Conservation (phyloP, 2,888 invertebrate species). For the Ptilodon capucinus region DNA sequence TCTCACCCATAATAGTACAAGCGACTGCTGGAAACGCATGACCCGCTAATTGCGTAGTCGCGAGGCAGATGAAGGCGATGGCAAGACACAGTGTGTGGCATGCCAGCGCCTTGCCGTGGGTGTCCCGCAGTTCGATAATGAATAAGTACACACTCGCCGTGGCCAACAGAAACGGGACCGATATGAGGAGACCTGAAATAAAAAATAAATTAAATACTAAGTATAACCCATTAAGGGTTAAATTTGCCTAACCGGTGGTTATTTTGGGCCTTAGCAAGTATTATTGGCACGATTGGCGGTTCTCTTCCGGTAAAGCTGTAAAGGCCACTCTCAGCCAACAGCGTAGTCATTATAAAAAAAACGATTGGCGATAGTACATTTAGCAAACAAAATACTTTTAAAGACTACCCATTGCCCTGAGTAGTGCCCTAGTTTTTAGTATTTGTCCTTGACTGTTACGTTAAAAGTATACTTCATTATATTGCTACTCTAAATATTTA, state of each 20-base stretch:
- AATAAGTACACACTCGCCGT: slow-evolving; percentile 74
- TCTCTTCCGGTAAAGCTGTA: no score
- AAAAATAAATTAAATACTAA: not conserved
- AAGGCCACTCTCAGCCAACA: no score
- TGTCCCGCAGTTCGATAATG: slow-evolving; percentile 79
- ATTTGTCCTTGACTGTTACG: not conserved
- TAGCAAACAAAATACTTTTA: no score
- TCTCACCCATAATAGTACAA: slow-evolving; percentile 76
- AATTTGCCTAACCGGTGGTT: no score
- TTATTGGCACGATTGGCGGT: no score
- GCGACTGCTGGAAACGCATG: slow-evolving; percentile 67
- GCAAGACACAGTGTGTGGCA: slow-evolving; percentile 81
- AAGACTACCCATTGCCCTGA: no score
- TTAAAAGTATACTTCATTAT: not conserved
- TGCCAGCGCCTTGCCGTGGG: slow-evolving; percentile 81
- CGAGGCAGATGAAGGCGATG: slow-evolving; percentile 79
- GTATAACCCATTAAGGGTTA: no score
- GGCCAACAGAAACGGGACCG: slow-evolving; percentile 77
- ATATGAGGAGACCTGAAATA: slow-evolving; percentile 73
- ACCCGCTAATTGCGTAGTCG: slow-evolving; percentile 79
- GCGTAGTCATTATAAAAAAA: no score
- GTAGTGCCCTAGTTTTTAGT: no score
- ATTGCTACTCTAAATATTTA: not conserved
- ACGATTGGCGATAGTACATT: no score
- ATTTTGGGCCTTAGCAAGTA: no score